Conservation (phyloP, 92 coral and sea anemone species). For the Parazoanthus swiftii region DNA sequence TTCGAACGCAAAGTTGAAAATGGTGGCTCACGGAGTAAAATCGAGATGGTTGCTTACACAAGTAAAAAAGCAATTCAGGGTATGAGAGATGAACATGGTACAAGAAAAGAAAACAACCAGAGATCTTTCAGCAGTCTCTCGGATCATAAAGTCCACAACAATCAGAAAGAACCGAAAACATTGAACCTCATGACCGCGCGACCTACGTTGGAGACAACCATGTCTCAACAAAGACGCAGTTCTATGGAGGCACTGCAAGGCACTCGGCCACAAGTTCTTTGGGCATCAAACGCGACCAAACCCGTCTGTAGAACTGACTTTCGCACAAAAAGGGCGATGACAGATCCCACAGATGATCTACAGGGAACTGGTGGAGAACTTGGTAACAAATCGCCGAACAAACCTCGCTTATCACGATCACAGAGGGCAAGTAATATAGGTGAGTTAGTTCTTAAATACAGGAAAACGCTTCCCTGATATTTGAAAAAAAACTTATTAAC, state of each 20-base stretch:
- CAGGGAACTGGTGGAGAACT: not conserved
- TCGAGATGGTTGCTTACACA: not conserved
- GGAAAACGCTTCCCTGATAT: too few species aligned
- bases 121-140: not conserved
- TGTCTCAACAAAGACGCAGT: not conserved
- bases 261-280: not conserved
- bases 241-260: not conserved
- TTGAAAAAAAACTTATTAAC: too few species aligned
- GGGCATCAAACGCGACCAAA: not conserved
- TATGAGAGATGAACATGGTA: not conserved
- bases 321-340: not conserved
- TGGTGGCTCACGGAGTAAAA: too few species aligned
- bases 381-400: not conserved
- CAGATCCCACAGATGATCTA: not conserved
- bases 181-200: not conserved
- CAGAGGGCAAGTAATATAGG: conserved; percentile 3
- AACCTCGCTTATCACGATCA: not conserved
- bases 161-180: not conserved
- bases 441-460: not conserved
- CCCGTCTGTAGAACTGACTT: too few species aligned
- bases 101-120: not conserved
- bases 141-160: not conserved
- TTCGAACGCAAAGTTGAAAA: not conserved
- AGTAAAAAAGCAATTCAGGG: not conserved
- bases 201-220: not conserved